Evolutionary conservation across 2,113 vertebrate species (phyloP), one percentile per base, ranked within the genome.

Genomic region (Melanerpes aurifrons): DNA sequence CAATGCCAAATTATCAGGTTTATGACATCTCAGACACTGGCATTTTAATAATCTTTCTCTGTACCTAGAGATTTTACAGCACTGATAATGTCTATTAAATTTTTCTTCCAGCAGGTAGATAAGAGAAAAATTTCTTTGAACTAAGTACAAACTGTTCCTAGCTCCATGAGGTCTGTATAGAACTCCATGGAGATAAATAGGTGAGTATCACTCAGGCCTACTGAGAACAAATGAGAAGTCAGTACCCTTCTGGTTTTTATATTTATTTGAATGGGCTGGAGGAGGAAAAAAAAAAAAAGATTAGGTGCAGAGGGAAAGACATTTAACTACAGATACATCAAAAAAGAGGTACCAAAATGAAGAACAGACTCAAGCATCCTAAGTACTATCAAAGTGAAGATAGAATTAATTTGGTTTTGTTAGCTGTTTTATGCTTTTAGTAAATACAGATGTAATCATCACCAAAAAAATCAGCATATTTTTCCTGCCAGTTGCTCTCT

Each of bases 71-170:
- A 2, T 10, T 31, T 6, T 25, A 15, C 35, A 35, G n/a, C 7
- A 25, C 74, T 86, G 79, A 19, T 29, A n/a, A 67, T 12, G 3
- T 66, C 56, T 86, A 13, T 54, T 79, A 74, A 73, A 14, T 19
- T 62, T 76, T 69, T 86, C n/a, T 92, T 78, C 32, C 80, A 93
- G 62, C 58, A 91, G 69, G 48, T 74, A 6, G 13, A 43, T 62
- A 40, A 72, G 35, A 81, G 32, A 57, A 25, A 79, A 25, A 79
- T 14, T 82, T 20, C 50, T 86, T 68, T 71, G 61, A 89, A 73
- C 12, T 16, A 69, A 56, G 40, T 53, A 29, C n/a, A 76, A 32
- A 37, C n/a, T 59, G 50, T 29, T 89, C 20, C 45, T 63, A 17
- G 25, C 58, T 57, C 26, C 17, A 22, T 12, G 53, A 68, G n/a